Evolutionary conservation across 1,140 invertebrate species (phyloP).

Genomic region (Grapholita molesta): DNA sequence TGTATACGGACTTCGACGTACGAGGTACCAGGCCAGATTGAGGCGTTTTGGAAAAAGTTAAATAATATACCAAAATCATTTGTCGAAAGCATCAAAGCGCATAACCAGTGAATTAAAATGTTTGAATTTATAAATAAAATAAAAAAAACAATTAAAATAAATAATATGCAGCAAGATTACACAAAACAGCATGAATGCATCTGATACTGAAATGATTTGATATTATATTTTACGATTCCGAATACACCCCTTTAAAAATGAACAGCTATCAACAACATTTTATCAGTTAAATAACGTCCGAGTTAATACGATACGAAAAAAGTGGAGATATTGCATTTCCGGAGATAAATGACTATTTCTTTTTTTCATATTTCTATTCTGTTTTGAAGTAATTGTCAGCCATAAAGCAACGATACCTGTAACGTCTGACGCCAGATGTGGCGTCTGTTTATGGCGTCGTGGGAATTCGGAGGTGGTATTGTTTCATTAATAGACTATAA

Average conservation of each 20-base stretch:
- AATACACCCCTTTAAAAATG: background rate
- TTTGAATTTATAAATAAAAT: no score
- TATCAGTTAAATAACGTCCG: background rate
- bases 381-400: background rate
- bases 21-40: no score
- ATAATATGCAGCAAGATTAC: no score
- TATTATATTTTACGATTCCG: background rate
- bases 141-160: no score
- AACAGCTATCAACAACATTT: background rate
- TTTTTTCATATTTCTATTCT: background rate
- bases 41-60: no score
- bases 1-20: no score
- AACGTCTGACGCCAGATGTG: conserved; percentile 1
- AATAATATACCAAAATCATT: no score
- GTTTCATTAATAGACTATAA: no score
- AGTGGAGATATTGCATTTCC: background rate
- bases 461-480: background rate
- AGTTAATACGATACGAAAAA: background rate
- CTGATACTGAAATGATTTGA: no score
- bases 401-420: background rate
- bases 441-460: background rate
- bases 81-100: no score
- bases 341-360: background rate
- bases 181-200: no score
- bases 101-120: no score